Evolutionary conservation across 2,797 vertebrate species (phyloP), one percentile per base, ranked within the genome.

Genomic region (Enteromius viviparus): DNA sequence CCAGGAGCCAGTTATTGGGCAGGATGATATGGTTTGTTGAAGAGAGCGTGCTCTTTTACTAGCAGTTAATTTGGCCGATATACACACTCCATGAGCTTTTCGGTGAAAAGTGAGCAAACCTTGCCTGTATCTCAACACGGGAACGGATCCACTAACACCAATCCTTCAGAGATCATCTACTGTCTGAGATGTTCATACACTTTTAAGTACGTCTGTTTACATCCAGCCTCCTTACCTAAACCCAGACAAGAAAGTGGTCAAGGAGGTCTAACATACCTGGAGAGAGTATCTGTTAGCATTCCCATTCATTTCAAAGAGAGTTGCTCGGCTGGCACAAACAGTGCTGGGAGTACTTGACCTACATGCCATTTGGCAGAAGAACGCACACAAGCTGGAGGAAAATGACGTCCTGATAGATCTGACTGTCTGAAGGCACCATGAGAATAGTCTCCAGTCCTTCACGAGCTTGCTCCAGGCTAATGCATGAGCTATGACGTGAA

Each of bases 1-100:
- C 71, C 42, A 81, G 81, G 62, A 78, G 58, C 29, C 66, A 21
- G 26, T 69, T 81, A 69, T 84, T 74, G 29, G 77, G 29, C 37
- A 14, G 42, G 45, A 51, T 62, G 70, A 74, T 74, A 74, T 5
- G 69, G 26, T 74, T 45, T 64, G 29, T 51, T 81, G 69, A 60
- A 64, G 55, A 64, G 21, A 74, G 42, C 0, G 3, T 23, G 42
- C 19, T 47, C 12, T 3, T 17, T 47, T 72, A 49, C 26, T 49
- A 19, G 17, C 19, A 62, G 78, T 32, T 80, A 60, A 80, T 47
- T 6, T 19, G 51, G 5, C 42, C 4, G 42, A 62, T 72, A 49
- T 29, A 62, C 37, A 26, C 53, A n/a, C 58, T 81, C 42, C 10
- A 21, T 3, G 12, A 64, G 29, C 34, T 80, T 15, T 11, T 34